Evolutionary conservation across 2,113 vertebrate genomes (phyloP), one percentile per base, ranked within the genome.

Genomic region (Sapajus apella): DNA sequence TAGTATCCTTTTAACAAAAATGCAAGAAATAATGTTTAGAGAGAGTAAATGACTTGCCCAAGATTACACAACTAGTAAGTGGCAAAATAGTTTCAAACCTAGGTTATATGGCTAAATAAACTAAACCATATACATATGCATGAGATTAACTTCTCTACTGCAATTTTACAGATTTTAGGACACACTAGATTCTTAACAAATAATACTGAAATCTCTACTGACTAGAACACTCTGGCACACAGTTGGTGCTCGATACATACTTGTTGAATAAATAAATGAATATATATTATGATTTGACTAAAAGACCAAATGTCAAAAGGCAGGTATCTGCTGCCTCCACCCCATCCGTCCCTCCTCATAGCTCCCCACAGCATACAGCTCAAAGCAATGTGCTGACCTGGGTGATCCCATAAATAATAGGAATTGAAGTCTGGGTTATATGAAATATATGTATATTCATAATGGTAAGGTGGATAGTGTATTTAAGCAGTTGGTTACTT

Each of bases 221-320:
- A 70, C 55, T 94, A 76, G 25, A 75, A 90, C 32, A 81, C 40
- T n/a, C 20, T 37, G 13, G 12, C 32, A 52, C 43, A n/a, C 9
- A 91, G 18, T 37, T 95, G 70, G 30, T 16, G 32, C 35, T 92
- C 43, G 75, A 35, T 73, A 87, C 40, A 20, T 68, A 56, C 37
- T n/a, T 92, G 8, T n/a, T 83, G 55, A 90, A 61, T 75, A 25
- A 92, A 50, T 47, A 86, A 77, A 82, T 50, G 23, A 94, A 88
- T 87, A 6, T 84, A 56, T 52, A 43, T 79, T 43, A 87, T 11
- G 43, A 66, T 25, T 70, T 95, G 21, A 80, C 79, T 80, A 64
- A 93, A 90, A 83, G 40, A 64, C 21, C 35, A 73, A 3, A 35
- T 93, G 25, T 73, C 56, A 84, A 10, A 8, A 61, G 55, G 25